These are phyloP conservation scores for Diglossa cyanea DNA, from an alignment of 2,797 vertebrate species.

Conservation along the genomic window DNA sequence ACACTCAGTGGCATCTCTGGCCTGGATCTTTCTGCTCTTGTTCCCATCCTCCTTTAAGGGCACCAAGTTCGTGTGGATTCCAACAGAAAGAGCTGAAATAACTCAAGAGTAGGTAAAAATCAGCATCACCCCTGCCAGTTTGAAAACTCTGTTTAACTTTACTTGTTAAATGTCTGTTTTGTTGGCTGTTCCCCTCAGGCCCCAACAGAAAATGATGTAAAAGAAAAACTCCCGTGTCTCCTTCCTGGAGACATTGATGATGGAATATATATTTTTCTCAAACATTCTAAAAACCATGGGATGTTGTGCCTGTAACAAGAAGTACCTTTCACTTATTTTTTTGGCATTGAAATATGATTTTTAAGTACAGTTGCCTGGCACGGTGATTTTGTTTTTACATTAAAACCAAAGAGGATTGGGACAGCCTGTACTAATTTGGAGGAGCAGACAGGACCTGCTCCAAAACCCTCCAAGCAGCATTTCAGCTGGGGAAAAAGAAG, in stretches of 20 bases:
- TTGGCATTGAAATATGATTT: conserved; percentile 35
- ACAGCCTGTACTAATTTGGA: not conserved
- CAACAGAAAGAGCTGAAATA: not conserved
- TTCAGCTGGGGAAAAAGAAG: conserved; percentile 2
- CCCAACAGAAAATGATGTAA: not conserved
- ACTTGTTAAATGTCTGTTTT: not conserved
- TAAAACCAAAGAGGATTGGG: not conserved
- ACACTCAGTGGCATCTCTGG: not conserved
- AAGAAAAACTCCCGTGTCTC: not conserved
- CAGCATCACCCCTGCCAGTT: not conserved
- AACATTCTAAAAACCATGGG: not conserved
- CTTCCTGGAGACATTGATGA: not conserved
- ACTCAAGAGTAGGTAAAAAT: not conserved
- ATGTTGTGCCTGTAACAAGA: not conserved
- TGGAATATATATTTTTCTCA: not conserved
- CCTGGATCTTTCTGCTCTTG: not conserved
- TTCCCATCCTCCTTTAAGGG: not conserved
- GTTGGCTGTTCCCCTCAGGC: not conserved
- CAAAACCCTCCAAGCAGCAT: not conserved
- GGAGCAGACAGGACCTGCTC: conserved; percentile 30
- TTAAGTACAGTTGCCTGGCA: not conserved
- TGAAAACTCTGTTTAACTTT: not conserved
- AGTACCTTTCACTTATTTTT: not conserved
- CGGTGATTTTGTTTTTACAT: not conserved
- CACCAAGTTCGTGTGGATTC: not conserved